Evolutionary conservation across 1,140 invertebrate genomes (phyloP), one percentile per base, ranked within the genome.

Genomic region (Bombus polaris): DNA sequence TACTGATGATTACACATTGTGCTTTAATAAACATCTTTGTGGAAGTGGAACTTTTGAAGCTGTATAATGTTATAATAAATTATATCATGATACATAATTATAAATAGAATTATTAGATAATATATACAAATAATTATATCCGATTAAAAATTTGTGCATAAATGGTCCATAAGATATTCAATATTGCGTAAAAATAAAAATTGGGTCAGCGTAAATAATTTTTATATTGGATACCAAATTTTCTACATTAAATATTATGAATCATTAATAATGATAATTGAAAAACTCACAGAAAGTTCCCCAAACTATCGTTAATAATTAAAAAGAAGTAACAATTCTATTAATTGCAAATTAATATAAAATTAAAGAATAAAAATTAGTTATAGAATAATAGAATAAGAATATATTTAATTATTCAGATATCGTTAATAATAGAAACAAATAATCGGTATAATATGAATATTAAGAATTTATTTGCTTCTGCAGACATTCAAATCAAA

Each of bases 281-380:
- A 85, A 80, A 85, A 85, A 85, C 83, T 85, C 77, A 85, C 83
- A 85, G 83, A 85, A 80, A 72, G 28, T 42, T 85, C 83, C 83
- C 32, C 83, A 79, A 80, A 85, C 83, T 85, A 85, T 85, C 8
- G 83, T 80, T 80, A 85, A 85, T 85, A 72, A 80, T 80, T 65
- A 85, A 84, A 84, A 80, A 83, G 6, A 42, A 59, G 42, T 80
- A 80, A 85, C 6, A 80, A 70, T 42, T 73, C 53, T 80, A 85
- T 85, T 80, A 83, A 83, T 83, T 5, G 35, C 4, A 76, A 83
- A 78, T 83, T 78, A 77, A 76, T 57, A 71, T 42, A 35, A 4
- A 39, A 44, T 66, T 75, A 66, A 37, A 53, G 2, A 66, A 37
- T 76, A 66, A 66, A 18, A 66, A 66, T 35, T 35, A 83, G 39